Conservation (phyloP, 1,140 invertebrate genomes). For the Hermetia illucens region DNA sequence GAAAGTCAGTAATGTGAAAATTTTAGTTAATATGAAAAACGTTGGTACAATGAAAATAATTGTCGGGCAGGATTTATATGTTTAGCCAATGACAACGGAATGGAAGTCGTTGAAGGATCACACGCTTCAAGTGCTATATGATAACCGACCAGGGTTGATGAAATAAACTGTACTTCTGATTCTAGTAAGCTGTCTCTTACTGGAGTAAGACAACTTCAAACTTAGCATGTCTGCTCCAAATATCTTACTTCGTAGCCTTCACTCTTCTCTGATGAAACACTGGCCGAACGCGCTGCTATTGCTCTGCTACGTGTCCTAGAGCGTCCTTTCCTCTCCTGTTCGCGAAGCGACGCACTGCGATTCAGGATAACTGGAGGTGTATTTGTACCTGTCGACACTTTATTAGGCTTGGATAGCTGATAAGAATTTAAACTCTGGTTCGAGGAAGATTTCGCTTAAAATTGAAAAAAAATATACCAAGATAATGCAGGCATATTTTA, state of each 20-base stretch:
- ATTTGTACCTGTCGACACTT: constrained; percentile 13
- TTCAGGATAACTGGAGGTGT: constrained; percentile 19
- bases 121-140: too few relatives aligned
- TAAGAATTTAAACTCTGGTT: constrained; percentile 20
- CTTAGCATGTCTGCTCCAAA: background rate
- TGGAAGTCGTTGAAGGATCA: too few relatives aligned
- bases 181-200: background rate
- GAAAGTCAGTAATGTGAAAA: too few relatives aligned
- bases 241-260: constrained; percentile 55
- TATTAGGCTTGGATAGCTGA: constrained; percentile 6
- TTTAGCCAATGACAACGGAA: too few relatives aligned
- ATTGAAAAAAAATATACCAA: too few relatives aligned
- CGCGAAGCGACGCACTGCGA: constrained; percentile 25
- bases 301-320: constrained; percentile 23
- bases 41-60: too few relatives aligned
- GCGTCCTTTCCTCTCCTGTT: constrained; percentile 28
- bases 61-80: too few relatives aligned
- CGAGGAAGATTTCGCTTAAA: constrained; percentile 16
- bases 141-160: background rate
- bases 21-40: too few relatives aligned
- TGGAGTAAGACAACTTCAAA: background rate
- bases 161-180: background rate
- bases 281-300: constrained; percentile 23
- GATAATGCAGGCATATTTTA: too few relatives aligned
- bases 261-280: constrained; percentile 33